phyloP scores from a whole-genome alignment of 1,140 invertebrate genomes.

The Batillaria attramentaria region DNA sequence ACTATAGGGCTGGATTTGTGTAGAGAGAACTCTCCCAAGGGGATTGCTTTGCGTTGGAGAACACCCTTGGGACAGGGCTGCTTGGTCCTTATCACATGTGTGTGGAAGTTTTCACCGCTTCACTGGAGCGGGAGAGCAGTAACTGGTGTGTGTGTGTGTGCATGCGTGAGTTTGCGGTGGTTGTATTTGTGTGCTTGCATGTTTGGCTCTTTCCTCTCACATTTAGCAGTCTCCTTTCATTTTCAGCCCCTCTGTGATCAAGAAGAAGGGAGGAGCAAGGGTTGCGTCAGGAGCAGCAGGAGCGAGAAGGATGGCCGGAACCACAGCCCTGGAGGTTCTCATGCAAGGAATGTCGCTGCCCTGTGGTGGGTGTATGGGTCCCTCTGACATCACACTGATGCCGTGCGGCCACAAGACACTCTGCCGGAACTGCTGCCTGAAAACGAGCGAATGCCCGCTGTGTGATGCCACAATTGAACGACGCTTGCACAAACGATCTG shows the following conservation, averaged over 20 bases:
- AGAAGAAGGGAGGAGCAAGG: neutral
- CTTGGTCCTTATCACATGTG: neutral
- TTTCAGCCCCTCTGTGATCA: neutral
- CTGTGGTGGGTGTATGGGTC: conserved; percentile 3
- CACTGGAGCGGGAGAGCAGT: neutral
- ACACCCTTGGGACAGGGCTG: too few relatives aligned
- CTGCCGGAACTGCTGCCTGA: conserved; percentile 30
- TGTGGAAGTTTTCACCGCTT: neutral
- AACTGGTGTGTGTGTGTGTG: neutral
- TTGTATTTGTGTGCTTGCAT: too few relatives aligned
- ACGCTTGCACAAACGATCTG: conserved; percentile 1
- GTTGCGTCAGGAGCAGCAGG: neutral
- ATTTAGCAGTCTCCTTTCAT: neutral
- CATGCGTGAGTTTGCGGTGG: neutral
- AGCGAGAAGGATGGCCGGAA: neutral
- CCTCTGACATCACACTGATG: conserved; percentile 26
- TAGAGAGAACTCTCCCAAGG: too few relatives aligned
- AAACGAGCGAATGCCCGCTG: conserved; percentile 22
- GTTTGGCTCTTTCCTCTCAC: too few relatives aligned
- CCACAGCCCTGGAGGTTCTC: neutral
- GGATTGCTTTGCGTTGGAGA: too few relatives aligned
- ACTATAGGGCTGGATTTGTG: too few relatives aligned
- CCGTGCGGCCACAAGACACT: conserved; percentile 35
- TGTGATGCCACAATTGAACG: conserved; percentile 24
- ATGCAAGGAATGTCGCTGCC: conserved; percentile 21